Evolutionary conservation across 2,113 vertebrate species (phyloP), one percentile per base, ranked within the genome.

Genomic region (Hippocampus zosterae): DNA sequence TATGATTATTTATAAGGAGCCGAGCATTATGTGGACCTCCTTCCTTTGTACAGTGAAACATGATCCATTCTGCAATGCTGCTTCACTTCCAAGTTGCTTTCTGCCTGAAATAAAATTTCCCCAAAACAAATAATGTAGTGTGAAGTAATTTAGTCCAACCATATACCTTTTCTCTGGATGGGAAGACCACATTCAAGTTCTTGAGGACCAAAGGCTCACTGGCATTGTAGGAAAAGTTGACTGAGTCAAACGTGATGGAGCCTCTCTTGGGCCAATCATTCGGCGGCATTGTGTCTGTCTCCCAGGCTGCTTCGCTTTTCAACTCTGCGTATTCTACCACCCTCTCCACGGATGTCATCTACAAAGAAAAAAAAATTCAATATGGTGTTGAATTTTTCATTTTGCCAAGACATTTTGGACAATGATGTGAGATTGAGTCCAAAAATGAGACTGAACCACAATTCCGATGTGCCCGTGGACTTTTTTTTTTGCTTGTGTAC

Each of bases 331-430:
- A 98, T 55, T 98, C 96, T 50, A 96, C 88, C 69, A 98, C 95
- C 82, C 96, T 88, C 88, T 98, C 96, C 57, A 96, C 96, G 1
- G 96, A 98, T 42, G 95, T 98, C 96, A 99, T 98, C 97, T 98
- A 76, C 15, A 62, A 50, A 64, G 33, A 15, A 11, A 64, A 7
- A 5, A 3, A 1, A 0, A 25, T n/a, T 7, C 33, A 19, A 37
- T 18, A 60, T 37, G 16, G 16, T 1, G 15, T 57, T 57, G n/a
- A 57, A 23, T 23, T 57, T 50, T 50, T 50, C 18, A 50, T 19
- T 18, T 15, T 15, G 44, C 12, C 44, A 46, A 16, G 13, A 15
- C 44, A 46, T 46, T 15, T 46, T 46, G 12, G 44, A 44, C 42
- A 44, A 44, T 44, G 9, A 10, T 44, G 12, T 44, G 42, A 15